Evolutionary conservation across 2,888 invertebrate genomes (phyloP).

Genomic region (Strigamia transsilvanica): DNA sequence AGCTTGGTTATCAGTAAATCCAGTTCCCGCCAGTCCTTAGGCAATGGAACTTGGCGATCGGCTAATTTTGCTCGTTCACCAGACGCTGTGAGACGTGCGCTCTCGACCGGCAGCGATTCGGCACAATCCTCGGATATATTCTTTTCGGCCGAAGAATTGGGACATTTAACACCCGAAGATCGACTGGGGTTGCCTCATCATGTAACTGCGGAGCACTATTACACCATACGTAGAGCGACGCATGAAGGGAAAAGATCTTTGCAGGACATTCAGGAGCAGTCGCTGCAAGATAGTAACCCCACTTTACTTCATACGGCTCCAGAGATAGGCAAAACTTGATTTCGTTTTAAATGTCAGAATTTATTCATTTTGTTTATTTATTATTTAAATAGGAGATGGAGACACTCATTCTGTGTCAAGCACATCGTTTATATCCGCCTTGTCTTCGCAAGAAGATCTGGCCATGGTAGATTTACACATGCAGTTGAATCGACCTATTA

Average conservation of each 20-base stretch:
- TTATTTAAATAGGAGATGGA: background rate
- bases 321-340: background rate
- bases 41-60: constrained; percentile 54
- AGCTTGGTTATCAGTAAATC: constrained; percentile 52
- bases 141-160: constrained; percentile 85
- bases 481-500: constrained; percentile 90
- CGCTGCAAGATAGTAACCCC: constrained; percentile 55
- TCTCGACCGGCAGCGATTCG: constrained; percentile 89
- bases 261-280: constrained; percentile 58
- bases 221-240: background rate
- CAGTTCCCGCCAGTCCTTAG: constrained; percentile 56
- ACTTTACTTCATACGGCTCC: constrained; percentile 28
- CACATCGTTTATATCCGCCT: constrained; percentile 76
- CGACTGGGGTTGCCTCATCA: constrained; percentile 46
- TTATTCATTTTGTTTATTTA: background rate
- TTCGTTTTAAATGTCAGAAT: background rate
- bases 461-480: constrained; percentile 91
- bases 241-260: constrained; percentile 56
- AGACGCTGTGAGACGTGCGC: constrained; percentile 69
- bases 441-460: constrained; percentile 91
- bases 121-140: constrained; percentile 83
- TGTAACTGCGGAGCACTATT: background rate
- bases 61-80: constrained; percentile 3
- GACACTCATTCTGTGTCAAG: constrained; percentile 60
- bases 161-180: constrained; percentile 61